Evolutionary conservation across 2,888 invertebrate genomes (phyloP).

Genomic region (Microplitis manilae): DNA sequence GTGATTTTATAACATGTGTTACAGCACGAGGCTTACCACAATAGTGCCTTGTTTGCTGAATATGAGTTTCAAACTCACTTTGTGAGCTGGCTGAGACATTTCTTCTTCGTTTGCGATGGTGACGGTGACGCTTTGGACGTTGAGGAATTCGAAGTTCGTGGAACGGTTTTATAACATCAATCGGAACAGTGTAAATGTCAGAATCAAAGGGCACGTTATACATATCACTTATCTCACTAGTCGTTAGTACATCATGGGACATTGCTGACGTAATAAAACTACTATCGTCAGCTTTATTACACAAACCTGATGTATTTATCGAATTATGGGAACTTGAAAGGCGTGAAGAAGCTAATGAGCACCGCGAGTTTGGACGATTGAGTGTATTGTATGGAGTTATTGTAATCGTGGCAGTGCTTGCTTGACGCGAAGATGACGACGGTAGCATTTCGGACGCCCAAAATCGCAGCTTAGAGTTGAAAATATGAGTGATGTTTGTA

Average conservation of each 20-base stretch:
- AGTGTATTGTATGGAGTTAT: conserved; percentile 69
- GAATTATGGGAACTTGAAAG: conserved; percentile 90
- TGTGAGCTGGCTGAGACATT: conserved; percentile 73
- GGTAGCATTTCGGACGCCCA: conserved; percentile 77
- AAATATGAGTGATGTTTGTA: conserved; percentile 45
- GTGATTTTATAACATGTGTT: conserved; percentile 68
- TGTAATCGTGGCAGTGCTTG: conserved; percentile 63
- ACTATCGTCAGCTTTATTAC: conserved; percentile 86
- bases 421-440: conserved; percentile 71
- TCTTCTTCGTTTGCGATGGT: conserved; percentile 71
- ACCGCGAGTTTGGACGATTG: conserved; percentile 81
- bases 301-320: conserved; percentile 73
- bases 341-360: conserved; percentile 83
- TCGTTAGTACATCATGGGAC: conserved; percentile 86
- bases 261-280: conserved; percentile 91
- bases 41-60: conserved; percentile 68
- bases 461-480: conserved; percentile 63
- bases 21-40: conserved; percentile 68
- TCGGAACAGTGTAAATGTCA: conserved; percentile 89
- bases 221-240: conserved; percentile 85
- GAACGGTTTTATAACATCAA: conserved; percentile 83
- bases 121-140: conserved; percentile 71
- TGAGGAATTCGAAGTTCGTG: conserved; percentile 71
- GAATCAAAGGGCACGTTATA: conserved; percentile 92
- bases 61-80: conserved; percentile 68